Evolutionary conservation across 2,113 vertebrate species (phyloP).

Genomic region (Lipotes vexillifer): DNA sequence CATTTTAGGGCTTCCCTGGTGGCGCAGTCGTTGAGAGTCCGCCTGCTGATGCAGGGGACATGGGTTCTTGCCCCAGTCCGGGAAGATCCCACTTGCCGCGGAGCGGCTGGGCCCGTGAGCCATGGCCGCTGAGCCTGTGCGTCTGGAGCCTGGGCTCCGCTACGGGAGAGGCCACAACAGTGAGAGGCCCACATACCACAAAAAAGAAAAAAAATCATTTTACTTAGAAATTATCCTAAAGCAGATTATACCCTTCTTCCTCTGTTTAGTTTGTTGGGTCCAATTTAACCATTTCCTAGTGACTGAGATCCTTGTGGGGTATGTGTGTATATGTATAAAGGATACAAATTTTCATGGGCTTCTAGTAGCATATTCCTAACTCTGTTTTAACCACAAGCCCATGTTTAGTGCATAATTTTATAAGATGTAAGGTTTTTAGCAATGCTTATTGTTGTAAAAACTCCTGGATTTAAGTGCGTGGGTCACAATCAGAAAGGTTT

Average conservation of each 20-base stretch:
- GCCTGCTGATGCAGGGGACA: too few species aligned
- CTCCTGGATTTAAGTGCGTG: background rate
- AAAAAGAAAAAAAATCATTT: background rate
- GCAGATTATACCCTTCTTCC: background rate
- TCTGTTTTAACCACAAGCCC: background rate
- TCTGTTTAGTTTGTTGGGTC: background rate
- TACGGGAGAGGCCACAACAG: too few species aligned
- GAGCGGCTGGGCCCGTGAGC: too few species aligned
- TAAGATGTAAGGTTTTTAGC: background rate
- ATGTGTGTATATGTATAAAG: background rate
- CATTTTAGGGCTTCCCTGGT: background rate
- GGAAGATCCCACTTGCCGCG: too few species aligned
- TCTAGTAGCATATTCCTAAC: conserved; percentile 2
- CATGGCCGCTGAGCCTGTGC: too few species aligned
- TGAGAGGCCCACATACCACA: too few species aligned
- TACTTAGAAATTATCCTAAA: conserved; percentile 18
- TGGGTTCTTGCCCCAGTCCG: too few species aligned
- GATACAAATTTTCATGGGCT: background rate
- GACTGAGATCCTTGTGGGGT: background rate
- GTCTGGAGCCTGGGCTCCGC: too few species aligned
- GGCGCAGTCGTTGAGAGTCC: too few species aligned
- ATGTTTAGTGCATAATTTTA: conserved; percentile 14
- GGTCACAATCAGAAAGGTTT: background rate
- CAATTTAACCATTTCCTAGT: background rate
- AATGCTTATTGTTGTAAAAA: background rate